phyloP scores from a whole-genome alignment of 2,797 vertebrate species.

The Falco berigora region DNA sequence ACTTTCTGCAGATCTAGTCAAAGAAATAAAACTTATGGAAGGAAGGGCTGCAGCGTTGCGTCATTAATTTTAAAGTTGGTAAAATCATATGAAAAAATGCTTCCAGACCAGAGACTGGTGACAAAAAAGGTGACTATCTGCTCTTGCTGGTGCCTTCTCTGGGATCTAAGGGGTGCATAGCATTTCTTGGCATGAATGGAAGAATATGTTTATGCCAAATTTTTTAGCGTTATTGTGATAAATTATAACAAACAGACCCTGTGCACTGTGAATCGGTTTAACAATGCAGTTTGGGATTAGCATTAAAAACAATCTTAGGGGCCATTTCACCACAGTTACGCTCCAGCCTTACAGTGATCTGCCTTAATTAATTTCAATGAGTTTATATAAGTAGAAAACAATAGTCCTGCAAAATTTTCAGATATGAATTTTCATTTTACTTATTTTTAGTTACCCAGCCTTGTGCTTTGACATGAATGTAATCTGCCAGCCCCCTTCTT shows the following conservation, averaged over 20 bases:
- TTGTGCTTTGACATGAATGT: neutral
- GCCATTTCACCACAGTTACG: neutral
- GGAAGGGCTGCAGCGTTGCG: neutral
- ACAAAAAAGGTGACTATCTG: neutral
- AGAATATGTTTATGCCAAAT: neutral
- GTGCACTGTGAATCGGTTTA: conserved; percentile 28
- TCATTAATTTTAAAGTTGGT: neutral
- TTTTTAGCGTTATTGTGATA: conserved; percentile 20
- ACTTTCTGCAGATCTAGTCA: neutral
- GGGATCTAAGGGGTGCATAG: neutral
- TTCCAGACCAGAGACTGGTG: neutral
- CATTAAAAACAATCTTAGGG: neutral
- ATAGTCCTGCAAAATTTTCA: neutral
- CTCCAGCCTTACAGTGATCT: neutral
- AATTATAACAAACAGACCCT: conserved; percentile 12
- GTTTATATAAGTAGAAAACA: neutral
- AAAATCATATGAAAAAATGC: neutral
- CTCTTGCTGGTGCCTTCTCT: neutral
- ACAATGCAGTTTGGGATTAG: conserved; percentile 8
- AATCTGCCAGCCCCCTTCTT: neutral
- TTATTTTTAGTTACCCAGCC: neutral
- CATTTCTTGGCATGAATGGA: neutral
- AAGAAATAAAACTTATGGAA: neutral
- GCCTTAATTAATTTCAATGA: neutral
- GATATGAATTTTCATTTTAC: neutral